Evolutionary conservation across 2,888 invertebrate genomes (phyloP).

Genomic region (Drosophila quinaria): DNA sequence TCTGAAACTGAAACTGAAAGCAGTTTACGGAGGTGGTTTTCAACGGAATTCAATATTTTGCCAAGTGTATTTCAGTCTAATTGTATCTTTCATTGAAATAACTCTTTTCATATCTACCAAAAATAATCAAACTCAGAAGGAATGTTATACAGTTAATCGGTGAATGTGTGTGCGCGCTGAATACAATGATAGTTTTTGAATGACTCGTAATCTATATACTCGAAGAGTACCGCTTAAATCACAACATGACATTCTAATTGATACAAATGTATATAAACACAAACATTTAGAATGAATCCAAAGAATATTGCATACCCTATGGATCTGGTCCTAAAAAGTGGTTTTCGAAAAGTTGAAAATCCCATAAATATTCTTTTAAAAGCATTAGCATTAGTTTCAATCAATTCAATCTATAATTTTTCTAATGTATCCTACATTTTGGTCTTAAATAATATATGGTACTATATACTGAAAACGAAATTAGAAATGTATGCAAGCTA

Average conservation of each 20-base stretch:
- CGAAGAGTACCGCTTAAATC: background rate
- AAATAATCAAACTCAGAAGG: conserved; percentile 4
- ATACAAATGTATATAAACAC: background rate
- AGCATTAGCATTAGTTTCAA: background rate
- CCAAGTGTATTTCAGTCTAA: background rate
- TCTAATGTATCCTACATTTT: background rate
- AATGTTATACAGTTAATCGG: background rate
- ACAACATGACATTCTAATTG: background rate
- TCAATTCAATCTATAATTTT: background rate
- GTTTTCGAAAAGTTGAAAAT: background rate
- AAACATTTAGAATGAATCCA: background rate
- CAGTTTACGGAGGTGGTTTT: background rate
- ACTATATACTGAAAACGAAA: conserved; percentile 9
- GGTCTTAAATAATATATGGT: background rate
- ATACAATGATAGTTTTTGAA: background rate
- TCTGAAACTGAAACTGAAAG: background rate
- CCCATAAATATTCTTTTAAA: background rate
- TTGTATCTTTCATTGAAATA: background rate
- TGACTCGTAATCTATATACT: background rate
- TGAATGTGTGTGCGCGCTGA: background rate
- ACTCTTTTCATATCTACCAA: background rate
- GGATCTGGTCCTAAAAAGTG: background rate
- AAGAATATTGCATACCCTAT: background rate
- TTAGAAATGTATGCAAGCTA: conserved; percentile 16
- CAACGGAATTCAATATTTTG: background rate